phyloP scores from a whole-genome alignment of 2,113 vertebrate genomes.

The Rhea pennata region DNA sequence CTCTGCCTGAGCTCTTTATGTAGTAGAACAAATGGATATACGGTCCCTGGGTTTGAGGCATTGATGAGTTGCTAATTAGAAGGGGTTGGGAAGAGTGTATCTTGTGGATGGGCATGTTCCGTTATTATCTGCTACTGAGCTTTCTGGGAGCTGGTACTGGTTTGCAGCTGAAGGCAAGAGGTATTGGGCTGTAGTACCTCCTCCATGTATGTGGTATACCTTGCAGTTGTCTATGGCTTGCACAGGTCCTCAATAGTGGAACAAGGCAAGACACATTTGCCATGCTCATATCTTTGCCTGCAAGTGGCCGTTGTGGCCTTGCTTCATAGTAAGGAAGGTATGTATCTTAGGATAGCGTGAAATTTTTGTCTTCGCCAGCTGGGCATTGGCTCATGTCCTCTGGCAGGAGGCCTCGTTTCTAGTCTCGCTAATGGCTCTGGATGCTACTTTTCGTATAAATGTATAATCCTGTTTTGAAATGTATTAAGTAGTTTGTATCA shows the following conservation, averaged over 20 bases:
- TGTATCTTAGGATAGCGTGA: not conserved
- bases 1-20: not conserved
- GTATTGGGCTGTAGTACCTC: not conserved
- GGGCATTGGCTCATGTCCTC: not conserved
- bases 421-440: not conserved
- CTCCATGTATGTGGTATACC: not conserved
- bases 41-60: not conserved
- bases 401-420: not conserved
- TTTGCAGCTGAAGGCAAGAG: not conserved
- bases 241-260: not conserved
- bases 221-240: not conserved
- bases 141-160: too few relatives aligned
- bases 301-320: not conserved
- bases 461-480: not conserved
- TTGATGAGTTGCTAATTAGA: not conserved
- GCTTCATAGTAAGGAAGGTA: not conserved
- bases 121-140: not conserved
- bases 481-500: not conserved
- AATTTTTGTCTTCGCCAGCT: not conserved
- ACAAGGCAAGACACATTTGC: not conserved
- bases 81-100: not conserved
- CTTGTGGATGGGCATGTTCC: not conserved
- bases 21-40: not conserved
- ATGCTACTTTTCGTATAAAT: not conserved
- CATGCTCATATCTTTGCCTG: too few relatives aligned